Percentiles rank a stretch among this genome's conserved stretches.
phyloP scores from a whole-genome alignment of 2,113 vertebrate species.

The Grallaria varia region DNA sequence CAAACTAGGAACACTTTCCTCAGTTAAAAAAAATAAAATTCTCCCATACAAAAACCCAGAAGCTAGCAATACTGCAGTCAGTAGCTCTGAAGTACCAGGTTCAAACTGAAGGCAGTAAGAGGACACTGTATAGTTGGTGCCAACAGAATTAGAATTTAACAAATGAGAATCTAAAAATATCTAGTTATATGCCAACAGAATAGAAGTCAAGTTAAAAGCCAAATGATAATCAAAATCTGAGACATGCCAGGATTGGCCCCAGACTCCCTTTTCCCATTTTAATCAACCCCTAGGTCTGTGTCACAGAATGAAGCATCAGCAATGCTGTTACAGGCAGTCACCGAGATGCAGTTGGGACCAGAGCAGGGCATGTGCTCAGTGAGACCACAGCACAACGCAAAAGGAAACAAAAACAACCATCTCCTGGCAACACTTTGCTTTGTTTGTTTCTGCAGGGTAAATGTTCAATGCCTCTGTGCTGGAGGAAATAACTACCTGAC shows the following conservation, averaged over 20 bases:
- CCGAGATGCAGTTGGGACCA: neutral
- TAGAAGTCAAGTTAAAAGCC: neutral
- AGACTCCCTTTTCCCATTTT: neutral
- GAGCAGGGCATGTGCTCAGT: neutral
- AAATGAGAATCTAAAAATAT: neutral
- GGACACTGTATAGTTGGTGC: neutral
- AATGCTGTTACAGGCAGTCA: neutral
- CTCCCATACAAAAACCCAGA: neutral
- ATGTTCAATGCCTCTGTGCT: neutral
- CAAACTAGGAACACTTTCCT: neutral
- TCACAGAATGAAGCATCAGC: neutral
- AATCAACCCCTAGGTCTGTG: neutral
- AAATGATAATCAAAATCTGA: neutral
- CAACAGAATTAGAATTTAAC: neutral
- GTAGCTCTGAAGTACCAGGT: constrained; percentile 1
- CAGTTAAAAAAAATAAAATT: neutral
- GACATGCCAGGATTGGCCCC: neutral
- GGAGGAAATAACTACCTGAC: neutral
- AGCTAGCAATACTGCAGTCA: neutral
- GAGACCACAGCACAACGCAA: neutral
- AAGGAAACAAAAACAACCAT: neutral
- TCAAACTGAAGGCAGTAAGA: neutral
- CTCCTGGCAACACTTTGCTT: neutral
- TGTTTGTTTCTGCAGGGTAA: neutral
- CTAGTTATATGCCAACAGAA: neutral